Percentiles rank a stretch among this genome's conserved stretches.
Conservation (phyloP, 1,140 invertebrate genomes). For the Euglossa dilemma region DNA sequence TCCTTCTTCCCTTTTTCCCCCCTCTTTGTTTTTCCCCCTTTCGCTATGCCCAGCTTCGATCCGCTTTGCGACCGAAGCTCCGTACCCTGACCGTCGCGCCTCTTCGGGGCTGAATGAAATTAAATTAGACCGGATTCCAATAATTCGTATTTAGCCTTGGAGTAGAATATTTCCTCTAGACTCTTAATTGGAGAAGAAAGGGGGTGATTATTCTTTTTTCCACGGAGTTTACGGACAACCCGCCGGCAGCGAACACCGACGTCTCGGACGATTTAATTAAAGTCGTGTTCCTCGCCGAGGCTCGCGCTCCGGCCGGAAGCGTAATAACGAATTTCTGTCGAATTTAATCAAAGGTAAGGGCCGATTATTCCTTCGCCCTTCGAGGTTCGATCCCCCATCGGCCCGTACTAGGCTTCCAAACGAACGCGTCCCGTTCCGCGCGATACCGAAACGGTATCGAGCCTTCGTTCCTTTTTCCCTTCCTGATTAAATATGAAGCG, state of each 20-base stretch:
- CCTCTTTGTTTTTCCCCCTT: background rate
- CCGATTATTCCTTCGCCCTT: background rate
- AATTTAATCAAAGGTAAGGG: constrained; percentile 1
- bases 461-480: no score
- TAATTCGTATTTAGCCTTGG: constrained; percentile 18
- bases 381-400: background rate
- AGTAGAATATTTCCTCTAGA: constrained; percentile 9
- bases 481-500: background rate
- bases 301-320: background rate
- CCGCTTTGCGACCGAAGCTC: background rate
- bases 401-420: background rate
- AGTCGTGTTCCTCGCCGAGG: background rate
- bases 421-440: no score
- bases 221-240: background rate
- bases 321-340: constrained; percentile 26
- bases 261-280: constrained; percentile 37
- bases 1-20: background rate
- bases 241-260: background rate
- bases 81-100: background rate
- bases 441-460: background rate
- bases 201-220: constrained; percentile 31
- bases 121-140: constrained; percentile 34
- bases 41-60: background rate
- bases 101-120: constrained; percentile 26
- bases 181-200: constrained; percentile 33